Evolutionary conservation across 2,797 vertebrate genomes (phyloP), one percentile per base, ranked within the genome.

Genomic region (Cuculus canorus): DNA sequence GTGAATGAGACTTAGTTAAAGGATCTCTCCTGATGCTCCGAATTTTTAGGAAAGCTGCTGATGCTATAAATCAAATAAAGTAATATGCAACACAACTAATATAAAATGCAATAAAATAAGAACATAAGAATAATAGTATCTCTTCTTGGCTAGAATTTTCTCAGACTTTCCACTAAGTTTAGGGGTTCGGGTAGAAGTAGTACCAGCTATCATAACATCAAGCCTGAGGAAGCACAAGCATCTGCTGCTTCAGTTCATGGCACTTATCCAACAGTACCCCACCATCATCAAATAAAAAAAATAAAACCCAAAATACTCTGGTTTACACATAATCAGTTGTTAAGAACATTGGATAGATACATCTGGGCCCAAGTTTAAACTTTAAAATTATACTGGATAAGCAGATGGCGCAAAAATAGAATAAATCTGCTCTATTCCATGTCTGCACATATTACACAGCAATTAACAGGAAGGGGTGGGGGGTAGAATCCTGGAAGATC

Each of bases 301-400:
- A 52, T 60, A 1, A 35, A 13, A 30, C 5, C 1, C 30, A 87
- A 82, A 91, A 54, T 66, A 63, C 50, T 43, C 39, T 66, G 52
- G 28, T 63, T 90, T 91, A 63, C 32, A 80, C 11, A 79, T 77
- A 52, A 80, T 59, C 60, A 77, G 60, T 52, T 81, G 32, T 83
- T 90, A 85, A 73, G 85, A 92, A 88, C 48, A 82, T 19, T 28
- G 69, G 64, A 85, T 41, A 35, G 53, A 66, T 91, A 83, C 72
- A 95, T 91, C 82, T 92, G 76, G 76, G 57, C 53, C 86, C n/a
- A 90, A 90, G 52, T 91, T 80, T 91, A 89, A 81, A 93, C 22
- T 81, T 81, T 19, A 65, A 89, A 87, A 77, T 89, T 91, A 77
- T 53, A 69, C 47, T 75, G 60, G n/a, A 71, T 73, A 92, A 78